Evolutionary conservation across 2,797 vertebrate genomes (phyloP), one percentile per base, ranked within the genome.

Genomic region (Spheniscus humboldti): DNA sequence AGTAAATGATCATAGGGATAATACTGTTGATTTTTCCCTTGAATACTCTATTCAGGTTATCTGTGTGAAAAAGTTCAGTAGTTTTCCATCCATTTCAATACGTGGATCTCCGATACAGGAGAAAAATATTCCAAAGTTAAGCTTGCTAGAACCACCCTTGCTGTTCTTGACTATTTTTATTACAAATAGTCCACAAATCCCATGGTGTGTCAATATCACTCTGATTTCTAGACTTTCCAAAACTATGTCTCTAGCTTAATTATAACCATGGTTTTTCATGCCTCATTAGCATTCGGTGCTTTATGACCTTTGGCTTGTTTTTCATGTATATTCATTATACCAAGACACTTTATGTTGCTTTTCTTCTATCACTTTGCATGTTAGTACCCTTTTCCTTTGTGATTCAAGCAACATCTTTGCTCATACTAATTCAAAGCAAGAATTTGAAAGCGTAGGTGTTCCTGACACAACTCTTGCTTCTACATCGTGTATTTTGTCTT

Each of bases 401-500:
- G 52, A 73, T 75, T 59, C 18, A n/a, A 89, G 84, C 30, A 75
- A 5, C 18, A 37, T 69, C 74, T 79, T 89, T 95, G n/a, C 35
- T 95, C 2, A 0, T 79, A 45, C n/a, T 77, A 81, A 74, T 62
- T 90, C 62, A 93, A 94, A 92, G 72, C 43, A 88, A 76, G 79
- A 94, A 68, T 78, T 95, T 82, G 69, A 69, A 94, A 90, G 48
- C 27, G 7, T 86, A 43, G n/a, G 4, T 86, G 55, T 78, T 92
- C 33, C 55, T 93, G 71, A 92, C 37, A 86, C 43, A 74, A 3
- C 16, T 71, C 78, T 57, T 91, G 33, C 56, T 94, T 64, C 88
- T 96, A 27, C 33, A 18, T 13, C 22, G 39, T 60, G 39, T 68
- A 74, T 90, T 96, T 93, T 86, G 39, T 77, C 91, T 97, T 96